Evolutionary conservation across 2,797 vertebrate species (phyloP).

Genomic region (Rhodeus uyekii): DNA sequence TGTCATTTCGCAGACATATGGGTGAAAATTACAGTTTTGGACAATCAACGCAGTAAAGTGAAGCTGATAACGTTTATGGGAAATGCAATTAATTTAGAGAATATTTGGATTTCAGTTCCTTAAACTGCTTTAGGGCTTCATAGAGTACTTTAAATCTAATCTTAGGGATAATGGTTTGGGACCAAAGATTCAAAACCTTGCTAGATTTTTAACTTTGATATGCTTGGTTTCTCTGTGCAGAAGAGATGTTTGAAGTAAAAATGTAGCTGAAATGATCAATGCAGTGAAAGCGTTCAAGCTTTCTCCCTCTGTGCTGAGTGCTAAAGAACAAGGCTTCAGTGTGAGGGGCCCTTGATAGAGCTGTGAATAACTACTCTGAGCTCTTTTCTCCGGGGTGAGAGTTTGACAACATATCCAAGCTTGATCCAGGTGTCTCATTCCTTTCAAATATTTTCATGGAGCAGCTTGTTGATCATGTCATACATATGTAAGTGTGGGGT

Average conservation of each 20-base stretch:
- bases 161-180: neutral
- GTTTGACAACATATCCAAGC: conserved; percentile 11
- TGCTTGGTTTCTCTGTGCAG: neutral
- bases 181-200: neutral
- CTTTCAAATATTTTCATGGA: conserved; percentile 19
- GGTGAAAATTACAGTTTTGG: conserved; percentile 19
- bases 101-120: neutral
- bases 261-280: conserved; percentile 5
- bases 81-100: conserved; percentile 16
- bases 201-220: neutral
- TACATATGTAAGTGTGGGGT: neutral
- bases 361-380: neutral
- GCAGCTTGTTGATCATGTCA: neutral
- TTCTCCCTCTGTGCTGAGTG: neutral
- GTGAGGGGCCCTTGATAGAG: neutral
- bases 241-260: conserved; percentile 19
- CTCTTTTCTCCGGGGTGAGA: neutral
- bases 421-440: conserved; percentile 23
- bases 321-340: neutral
- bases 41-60: neutral
- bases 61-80: conserved; percentile 23
- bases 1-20: conserved; percentile 67
- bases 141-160: conserved; percentile 9
- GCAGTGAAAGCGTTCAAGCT: conserved; percentile 8
- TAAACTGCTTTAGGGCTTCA: neutral